A percentile compares a stretch with the other conserved stretches of the same genome.
These are phyloP conservation scores for Grus americana DNA, from an alignment of 2,113 vertebrate genomes.

Conservation along the genomic window DNA sequence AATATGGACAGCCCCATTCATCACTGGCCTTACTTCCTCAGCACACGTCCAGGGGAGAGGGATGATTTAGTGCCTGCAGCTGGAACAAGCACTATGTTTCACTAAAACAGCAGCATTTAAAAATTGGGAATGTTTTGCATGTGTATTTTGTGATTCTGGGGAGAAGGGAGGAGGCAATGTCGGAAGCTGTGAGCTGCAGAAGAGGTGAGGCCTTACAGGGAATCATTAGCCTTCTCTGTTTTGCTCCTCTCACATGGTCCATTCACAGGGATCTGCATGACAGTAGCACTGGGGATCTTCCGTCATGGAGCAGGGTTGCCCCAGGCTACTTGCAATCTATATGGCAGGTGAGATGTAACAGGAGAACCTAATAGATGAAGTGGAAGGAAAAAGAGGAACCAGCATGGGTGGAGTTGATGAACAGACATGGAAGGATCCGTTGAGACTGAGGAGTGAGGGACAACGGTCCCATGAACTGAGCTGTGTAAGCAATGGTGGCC, in stretches of 20 bases:
- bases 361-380: neutral
- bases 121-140: conserved; percentile 33
- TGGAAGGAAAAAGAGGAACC: neutral
- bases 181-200: neutral
- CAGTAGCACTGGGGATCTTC: neutral
- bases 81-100: conserved; percentile 48
- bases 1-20: conserved; percentile 77
- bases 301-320: neutral
- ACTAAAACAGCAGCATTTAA: conserved; percentile 58
- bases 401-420: neutral
- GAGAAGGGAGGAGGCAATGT: neutral
- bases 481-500: neutral
- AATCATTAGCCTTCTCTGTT: neutral
- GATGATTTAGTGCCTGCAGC: conserved; percentile 80
- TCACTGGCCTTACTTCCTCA: conserved; percentile 70
- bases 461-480: neutral
- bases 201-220: neutral
- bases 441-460: neutral
- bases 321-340: neutral
- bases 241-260: neutral
- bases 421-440: neutral
- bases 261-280: neutral
- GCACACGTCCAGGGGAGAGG: conserved; percentile 40
- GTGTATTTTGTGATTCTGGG: neutral
- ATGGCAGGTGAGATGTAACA: neutral